phyloP scores from a whole-genome alignment of 1,140 invertebrate species.

The Muscidifurax raptorellus region DNA sequence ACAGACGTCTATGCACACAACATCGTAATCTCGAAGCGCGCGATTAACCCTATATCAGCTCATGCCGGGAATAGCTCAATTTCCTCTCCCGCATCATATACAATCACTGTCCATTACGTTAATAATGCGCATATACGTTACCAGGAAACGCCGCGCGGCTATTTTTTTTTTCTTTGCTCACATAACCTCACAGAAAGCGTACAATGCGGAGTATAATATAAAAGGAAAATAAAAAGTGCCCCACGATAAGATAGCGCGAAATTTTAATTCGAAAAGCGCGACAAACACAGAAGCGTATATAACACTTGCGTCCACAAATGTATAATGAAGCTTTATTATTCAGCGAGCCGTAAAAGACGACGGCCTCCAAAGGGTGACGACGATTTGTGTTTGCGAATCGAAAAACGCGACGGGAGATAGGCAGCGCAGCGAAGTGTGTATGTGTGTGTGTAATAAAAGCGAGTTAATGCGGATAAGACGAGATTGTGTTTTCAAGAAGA shows the following conservation, averaged over 20 bases:
- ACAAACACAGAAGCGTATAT: too few species aligned
- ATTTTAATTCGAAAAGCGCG: not conserved
- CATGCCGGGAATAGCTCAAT: not conserved
- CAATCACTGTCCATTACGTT: not conserved
- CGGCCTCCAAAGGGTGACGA: not conserved
- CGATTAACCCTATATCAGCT: not conserved
- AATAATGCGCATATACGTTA: not conserved
- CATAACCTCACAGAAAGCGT: too few species aligned
- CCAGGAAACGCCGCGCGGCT: not conserved
- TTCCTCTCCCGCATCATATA: not conserved
- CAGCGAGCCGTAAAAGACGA: too few species aligned
- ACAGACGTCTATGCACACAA: too few species aligned
- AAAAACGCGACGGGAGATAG: not conserved
- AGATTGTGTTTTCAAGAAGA: too few species aligned
- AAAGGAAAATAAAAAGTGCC: too few species aligned
- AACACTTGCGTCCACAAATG: not conserved
- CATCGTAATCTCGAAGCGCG: not conserved
- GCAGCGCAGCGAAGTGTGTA: not conserved
- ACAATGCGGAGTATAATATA: too few species aligned
- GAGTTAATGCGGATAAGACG: not conserved
- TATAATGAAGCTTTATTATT: too few species aligned
- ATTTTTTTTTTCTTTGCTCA: too few species aligned
- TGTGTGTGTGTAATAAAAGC: not conserved
- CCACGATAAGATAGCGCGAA: not conserved
- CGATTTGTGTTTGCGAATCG: not conserved